Conservation (phyloP, 2,113 vertebrate genomes). For the Charina bottae region DNA sequence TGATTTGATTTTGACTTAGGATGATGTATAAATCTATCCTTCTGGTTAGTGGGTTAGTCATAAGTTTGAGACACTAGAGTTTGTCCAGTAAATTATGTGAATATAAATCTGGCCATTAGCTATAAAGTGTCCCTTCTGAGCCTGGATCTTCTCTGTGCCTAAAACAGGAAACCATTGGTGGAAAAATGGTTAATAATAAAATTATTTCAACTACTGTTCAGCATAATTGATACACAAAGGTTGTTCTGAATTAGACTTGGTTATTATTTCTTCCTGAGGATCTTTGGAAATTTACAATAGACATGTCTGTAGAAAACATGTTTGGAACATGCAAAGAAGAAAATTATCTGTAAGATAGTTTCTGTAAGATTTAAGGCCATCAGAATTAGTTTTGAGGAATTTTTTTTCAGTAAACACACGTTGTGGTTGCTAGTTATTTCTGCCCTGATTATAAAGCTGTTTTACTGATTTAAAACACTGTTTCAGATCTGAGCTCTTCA, state of each 20-base stretch:
- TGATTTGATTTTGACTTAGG: not conserved
- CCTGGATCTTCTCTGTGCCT: not conserved
- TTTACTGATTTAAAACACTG: not conserved
- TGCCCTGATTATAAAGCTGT: not conserved
- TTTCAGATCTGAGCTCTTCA: constrained; percentile 14
- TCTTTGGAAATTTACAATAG: not conserved
- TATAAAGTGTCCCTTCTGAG: not conserved
- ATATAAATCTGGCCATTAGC: not conserved
- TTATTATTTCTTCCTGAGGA: not conserved
- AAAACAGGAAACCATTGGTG: not conserved
- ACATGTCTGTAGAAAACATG: not conserved
- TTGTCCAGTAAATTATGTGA: not conserved
- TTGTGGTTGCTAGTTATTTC: not conserved
- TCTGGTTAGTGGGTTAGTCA: not conserved
- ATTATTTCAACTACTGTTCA: not conserved
- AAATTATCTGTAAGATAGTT: not conserved
- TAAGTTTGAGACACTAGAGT: not conserved
- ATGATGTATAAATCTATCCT: not conserved
- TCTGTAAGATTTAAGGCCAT: constrained; percentile 2
- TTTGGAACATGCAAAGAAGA: not conserved
- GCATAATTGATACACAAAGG: not conserved
- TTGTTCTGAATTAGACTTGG: not conserved
- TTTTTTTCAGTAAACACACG: not conserved
- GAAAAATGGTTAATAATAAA: not conserved
- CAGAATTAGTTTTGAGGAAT: not conserved